phyloP scores from a whole-genome alignment of 2,888 invertebrate species.

The Megalurothrips usitatus region DNA sequence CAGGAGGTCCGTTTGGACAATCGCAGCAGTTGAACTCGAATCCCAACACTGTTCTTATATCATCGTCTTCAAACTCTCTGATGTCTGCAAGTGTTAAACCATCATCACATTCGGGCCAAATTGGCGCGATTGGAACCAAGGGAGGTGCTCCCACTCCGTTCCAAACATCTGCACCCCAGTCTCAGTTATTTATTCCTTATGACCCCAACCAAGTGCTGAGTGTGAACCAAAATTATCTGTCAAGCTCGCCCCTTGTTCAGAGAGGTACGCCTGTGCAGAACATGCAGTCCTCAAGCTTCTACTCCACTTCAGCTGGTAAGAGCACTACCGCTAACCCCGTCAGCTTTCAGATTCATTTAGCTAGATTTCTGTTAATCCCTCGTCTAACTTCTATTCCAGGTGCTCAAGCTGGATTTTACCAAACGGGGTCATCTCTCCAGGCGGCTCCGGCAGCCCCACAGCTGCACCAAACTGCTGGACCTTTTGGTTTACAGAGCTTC shows the following conservation, averaged over 20 bases:
- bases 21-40: constrained; percentile 75
- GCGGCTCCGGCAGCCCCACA: constrained; percentile 48
- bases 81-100: constrained; percentile 86
- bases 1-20: constrained; percentile 62
- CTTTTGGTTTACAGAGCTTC: constrained; percentile 50
- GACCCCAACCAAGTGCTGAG: constrained; percentile 54
- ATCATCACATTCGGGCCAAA: constrained; percentile 61
- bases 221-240: constrained; percentile 55
- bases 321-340: constrained; percentile 38
- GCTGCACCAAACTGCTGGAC: constrained; percentile 42
- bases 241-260: constrained; percentile 60
- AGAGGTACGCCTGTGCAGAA: constrained; percentile 53
- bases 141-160: constrained; percentile 50
- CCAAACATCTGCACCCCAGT: constrained; percentile 55
- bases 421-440: constrained; percentile 49
- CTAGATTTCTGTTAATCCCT: constrained; percentile 31
- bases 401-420: constrained; percentile 51
- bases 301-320: constrained; percentile 52
- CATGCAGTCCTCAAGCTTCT: constrained; percentile 52
- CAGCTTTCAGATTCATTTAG: neutral
- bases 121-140: constrained; percentile 76
- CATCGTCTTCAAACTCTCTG: constrained; percentile 78
- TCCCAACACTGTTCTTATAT: constrained; percentile 76
- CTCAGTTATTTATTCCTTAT: constrained; percentile 57
- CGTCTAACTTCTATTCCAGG: constrained; percentile 42